phyloP scores from a whole-genome alignment of 2,797 vertebrate species.

The Catamblyrhynchus diadema region DNA sequence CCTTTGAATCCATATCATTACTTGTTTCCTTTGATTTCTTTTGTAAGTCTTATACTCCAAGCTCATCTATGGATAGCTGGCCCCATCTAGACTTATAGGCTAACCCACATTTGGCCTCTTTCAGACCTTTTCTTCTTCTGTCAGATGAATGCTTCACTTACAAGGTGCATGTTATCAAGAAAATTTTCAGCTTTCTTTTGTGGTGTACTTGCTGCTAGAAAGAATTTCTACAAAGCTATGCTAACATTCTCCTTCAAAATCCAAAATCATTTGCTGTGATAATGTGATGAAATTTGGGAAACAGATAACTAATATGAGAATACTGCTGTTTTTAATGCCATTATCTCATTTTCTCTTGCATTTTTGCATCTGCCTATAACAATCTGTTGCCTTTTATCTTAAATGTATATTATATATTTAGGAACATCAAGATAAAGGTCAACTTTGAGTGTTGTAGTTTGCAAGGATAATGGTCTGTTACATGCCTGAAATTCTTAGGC shows the following conservation, averaged over 20 bases:
- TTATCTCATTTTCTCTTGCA: background rate
- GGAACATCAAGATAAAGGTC: background rate
- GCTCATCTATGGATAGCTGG: background rate
- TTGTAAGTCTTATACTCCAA: background rate
- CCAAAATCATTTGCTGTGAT: background rate
- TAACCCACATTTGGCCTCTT: background rate
- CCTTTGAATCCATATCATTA: background rate
- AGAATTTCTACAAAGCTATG: background rate
- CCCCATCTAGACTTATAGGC: background rate
- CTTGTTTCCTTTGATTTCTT: background rate
- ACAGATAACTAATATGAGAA: background rate
- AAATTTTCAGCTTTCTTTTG: background rate
- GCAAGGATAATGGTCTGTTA: background rate
- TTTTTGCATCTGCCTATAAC: background rate
- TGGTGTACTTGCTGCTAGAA: background rate
- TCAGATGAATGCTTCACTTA: background rate
- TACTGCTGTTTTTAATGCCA: background rate
- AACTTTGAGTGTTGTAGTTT: background rate
- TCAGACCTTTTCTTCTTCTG: background rate
- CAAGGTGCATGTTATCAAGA: background rate
- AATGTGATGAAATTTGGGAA: background rate
- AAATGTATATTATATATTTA: background rate
- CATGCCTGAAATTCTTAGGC: background rate
- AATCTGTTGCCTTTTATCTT: background rate
- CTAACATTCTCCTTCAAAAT: background rate